phyloP scores from a whole-genome alignment of 2,888 invertebrate genomes.

The Parascotia fuliginaria region DNA sequence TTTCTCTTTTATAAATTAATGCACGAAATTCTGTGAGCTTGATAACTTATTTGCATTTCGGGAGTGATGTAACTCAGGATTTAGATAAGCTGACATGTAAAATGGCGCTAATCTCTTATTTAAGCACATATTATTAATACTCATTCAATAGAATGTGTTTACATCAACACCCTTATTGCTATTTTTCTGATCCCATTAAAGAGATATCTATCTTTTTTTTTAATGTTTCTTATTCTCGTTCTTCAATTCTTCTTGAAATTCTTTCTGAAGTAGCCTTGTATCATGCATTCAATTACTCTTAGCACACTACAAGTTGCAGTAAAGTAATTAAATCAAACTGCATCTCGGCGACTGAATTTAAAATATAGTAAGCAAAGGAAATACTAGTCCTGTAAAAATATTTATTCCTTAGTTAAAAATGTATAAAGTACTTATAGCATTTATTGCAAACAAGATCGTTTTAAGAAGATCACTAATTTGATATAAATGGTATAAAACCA shows the following conservation, averaged over 20 bases:
- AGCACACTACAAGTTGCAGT: slow-evolving; percentile 21
- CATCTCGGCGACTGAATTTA: slow-evolving; percentile 18
- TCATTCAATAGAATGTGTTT: slow-evolving; percentile 24
- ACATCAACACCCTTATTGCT: neutral
- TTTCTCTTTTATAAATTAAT: neutral
- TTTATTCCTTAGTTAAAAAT: slow-evolving; percentile 17
- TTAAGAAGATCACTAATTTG: too few relatives aligned
- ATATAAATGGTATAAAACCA: too few relatives aligned
- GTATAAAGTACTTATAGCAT: too few relatives aligned
- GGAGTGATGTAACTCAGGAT: slow-evolving; percentile 62
- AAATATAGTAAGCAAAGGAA: slow-evolving; percentile 24
- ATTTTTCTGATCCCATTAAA: neutral
- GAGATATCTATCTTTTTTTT: too few relatives aligned
- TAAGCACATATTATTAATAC: slow-evolving; percentile 64
- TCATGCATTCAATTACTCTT: slow-evolving; percentile 39
- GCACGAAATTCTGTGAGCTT: slow-evolving; percentile 21
- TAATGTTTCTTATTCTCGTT: too few relatives aligned
- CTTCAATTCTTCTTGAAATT: too few relatives aligned
- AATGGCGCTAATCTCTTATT: slow-evolving; percentile 72
- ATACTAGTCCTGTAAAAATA: slow-evolving; percentile 14
- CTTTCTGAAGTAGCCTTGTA: slow-evolving; percentile 16
- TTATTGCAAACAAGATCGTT: too few relatives aligned
- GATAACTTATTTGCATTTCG: slow-evolving; percentile 58
- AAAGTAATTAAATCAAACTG: slow-evolving; percentile 36
- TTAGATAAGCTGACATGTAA: slow-evolving; percentile 71